Evolutionary conservation across 2,888 invertebrate genomes (phyloP), one percentile per base, ranked within the genome.

Genomic region (Phaedon cochleariae): DNA sequence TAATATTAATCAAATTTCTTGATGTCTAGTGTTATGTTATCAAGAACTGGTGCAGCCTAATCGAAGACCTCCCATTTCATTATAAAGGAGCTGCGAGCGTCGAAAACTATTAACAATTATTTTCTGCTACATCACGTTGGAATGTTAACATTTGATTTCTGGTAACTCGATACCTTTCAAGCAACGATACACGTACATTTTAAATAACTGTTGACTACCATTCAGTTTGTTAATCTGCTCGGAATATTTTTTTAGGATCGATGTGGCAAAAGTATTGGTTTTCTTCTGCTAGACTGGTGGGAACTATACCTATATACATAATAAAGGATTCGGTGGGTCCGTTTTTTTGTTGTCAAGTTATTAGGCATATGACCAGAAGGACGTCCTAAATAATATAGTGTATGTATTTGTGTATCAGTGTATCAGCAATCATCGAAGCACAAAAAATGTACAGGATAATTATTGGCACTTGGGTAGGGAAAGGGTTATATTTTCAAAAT

Each of bases 101-200:
- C 77, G 73, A 76, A 78, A 81, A 79, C 81, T 80, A 80, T 81
- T 81, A 81, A 79, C 74, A 77, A 80, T 79, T 78, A 77, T 76
- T 81, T 82, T 82, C 77, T 81, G 82, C 82, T 78, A 77, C 80
- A 80, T 82, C 82, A 81, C 80, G 65, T 77, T 79, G 76, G 82
- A 82, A 82, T 82, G 81, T 82, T 81, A 81, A 79, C 80, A 80
- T 81, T 80, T 79, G 80, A 79, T 79, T 80, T 78, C 75, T 72
- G 68, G 80, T 80, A 81, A 80, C 74, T 68, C 68, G 80, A 82
- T 82, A 79, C 76, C 70, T 57, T 51, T 73, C 75, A 76, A 73
- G 71, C 62, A 75, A 67, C 65, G 64, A 57, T 61, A 64, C 65
- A 63, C 59, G 46, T 65, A 62, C 59, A 65, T 1, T 15, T 65